A percentile compares a stretch with the other conserved stretches of the same genome.
These are phyloP conservation scores for Eubucco bourcierii DNA, from an alignment of 2,113 vertebrate species.

Conservation along the genomic window DNA sequence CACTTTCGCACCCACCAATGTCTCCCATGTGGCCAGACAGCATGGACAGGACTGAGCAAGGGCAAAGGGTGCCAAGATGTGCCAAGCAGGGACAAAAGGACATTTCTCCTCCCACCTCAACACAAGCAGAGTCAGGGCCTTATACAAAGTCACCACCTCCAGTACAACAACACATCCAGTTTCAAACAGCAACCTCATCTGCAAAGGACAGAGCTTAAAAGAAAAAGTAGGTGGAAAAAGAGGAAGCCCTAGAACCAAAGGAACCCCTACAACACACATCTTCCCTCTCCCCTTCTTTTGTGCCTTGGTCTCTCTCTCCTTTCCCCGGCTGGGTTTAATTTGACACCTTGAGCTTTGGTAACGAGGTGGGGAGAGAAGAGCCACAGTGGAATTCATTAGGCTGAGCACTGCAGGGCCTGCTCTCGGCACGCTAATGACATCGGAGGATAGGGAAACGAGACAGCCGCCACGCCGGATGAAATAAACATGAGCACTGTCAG, in stretches of 20 bases:
- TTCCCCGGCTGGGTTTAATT: slow-evolving; percentile 89
- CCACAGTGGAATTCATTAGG: slow-evolving; percentile 98
- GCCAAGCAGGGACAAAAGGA: background rate
- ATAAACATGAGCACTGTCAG: slow-evolving; percentile 99
- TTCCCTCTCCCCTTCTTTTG: background rate
- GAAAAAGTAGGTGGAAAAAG: background rate
- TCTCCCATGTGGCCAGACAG: background rate
- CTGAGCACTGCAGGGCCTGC: slow-evolving; percentile 89
- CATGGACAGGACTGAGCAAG: background rate
- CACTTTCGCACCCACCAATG: background rate
- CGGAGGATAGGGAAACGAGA: slow-evolving; percentile 93
- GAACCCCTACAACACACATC: background rate
- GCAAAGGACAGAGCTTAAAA: background rate
- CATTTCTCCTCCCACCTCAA: background rate
- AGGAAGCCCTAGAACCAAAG: background rate
- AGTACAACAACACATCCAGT: background rate
- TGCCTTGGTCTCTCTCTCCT: slow-evolving; percentile 61
- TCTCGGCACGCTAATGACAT: slow-evolving; percentile 94
- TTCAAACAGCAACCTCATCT: background rate
- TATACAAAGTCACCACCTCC: background rate
- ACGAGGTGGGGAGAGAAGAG: slow-evolving; percentile 84
- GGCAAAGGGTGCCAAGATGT: background rate
- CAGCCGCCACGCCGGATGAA: slow-evolving; percentile 90
- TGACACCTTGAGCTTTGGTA: slow-evolving; percentile 98
- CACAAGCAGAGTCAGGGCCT: background rate